Evolutionary conservation across 2,113 vertebrate species (phyloP).

Genomic region (Montifringilla adamsi): DNA sequence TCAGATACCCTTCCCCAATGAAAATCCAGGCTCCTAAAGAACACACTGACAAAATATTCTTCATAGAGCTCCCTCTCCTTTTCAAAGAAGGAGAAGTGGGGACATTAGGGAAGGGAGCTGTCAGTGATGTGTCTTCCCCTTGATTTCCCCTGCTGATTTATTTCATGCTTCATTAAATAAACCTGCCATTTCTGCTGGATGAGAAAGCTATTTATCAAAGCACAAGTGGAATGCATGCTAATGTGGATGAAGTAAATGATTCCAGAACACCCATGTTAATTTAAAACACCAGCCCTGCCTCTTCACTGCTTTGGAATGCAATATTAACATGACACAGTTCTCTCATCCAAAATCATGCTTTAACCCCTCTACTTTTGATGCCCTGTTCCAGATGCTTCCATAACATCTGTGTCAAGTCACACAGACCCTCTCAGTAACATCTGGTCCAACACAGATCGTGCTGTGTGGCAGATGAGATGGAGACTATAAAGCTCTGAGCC

Average conservation of each 20-base stretch:
- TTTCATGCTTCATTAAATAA: constrained; percentile 31
- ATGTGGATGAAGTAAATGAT: constrained; percentile 21
- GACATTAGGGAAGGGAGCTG: background rate
- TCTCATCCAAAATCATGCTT: constrained; percentile 21
- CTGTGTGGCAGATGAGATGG: background rate
- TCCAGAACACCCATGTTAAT: constrained; percentile 23
- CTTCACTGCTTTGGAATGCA: constrained; percentile 45
- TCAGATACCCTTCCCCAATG: background rate
- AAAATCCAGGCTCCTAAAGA: background rate
- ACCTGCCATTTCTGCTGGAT: constrained; percentile 25
- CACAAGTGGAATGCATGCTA: constrained; percentile 35
- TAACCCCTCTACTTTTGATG: constrained; percentile 35
- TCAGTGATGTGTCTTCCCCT: background rate
- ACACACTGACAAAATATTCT: background rate
- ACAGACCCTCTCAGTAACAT: background rate
- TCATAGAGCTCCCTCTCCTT: background rate
- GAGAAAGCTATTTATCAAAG: constrained; percentile 25
- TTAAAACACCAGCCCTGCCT: constrained; percentile 38
- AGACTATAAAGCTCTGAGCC: background rate
- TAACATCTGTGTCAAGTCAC: constrained; percentile 29
- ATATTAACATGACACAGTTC: constrained; percentile 3
- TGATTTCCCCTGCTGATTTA: background rate
- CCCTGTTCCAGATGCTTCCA: background rate
- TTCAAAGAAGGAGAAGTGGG: background rate
- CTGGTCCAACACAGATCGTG: background rate